phyloP scores from a whole-genome alignment of 2,113 vertebrate species.

The Albula goreensis region DNA sequence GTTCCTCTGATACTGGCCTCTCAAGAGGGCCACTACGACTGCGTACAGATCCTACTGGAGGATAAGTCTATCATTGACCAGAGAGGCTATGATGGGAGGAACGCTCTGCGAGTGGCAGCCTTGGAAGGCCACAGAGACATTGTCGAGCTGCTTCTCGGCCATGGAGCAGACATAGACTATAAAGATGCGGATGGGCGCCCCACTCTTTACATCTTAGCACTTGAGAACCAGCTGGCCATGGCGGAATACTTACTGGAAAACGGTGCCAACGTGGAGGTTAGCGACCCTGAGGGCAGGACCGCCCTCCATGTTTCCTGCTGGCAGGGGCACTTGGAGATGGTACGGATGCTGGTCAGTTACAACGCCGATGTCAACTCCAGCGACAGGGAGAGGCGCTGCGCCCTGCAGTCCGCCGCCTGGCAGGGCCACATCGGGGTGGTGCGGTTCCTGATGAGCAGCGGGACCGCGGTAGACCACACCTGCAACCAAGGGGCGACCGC shows the following conservation, averaged over 20 bases:
- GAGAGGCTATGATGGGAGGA: conserved; percentile 92
- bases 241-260: conserved; percentile 94
- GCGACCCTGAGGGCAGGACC: conserved; percentile 90
- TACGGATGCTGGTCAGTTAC: conserved; percentile 84
- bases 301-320: conserved; percentile 97
- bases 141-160: conserved; percentile 88
- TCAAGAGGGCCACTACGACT: conserved; percentile 96
- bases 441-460: conserved; percentile 87
- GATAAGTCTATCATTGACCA: conserved; percentile 91
- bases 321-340: conserved; percentile 97
- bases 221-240: conserved; percentile 96
- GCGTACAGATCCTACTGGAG: conserved; percentile 89
- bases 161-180: conserved; percentile 85
- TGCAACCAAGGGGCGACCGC: conserved; percentile 97
- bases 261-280: conserved; percentile 89
- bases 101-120: conserved; percentile 87
- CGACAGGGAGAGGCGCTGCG: conserved; percentile 92
- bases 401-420: conserved; percentile 94
- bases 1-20: conserved; percentile 89
- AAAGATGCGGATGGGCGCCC: conserved; percentile 96
- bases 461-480: conserved; percentile 87
- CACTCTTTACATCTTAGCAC: conserved; percentile 91
- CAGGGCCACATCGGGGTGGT: conserved; percentile 92
- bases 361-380: conserved; percentile 89
- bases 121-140: conserved; percentile 93